Conservation (phyloP, 2,888 invertebrate genomes). For the Frankliniella fusca region DNA sequence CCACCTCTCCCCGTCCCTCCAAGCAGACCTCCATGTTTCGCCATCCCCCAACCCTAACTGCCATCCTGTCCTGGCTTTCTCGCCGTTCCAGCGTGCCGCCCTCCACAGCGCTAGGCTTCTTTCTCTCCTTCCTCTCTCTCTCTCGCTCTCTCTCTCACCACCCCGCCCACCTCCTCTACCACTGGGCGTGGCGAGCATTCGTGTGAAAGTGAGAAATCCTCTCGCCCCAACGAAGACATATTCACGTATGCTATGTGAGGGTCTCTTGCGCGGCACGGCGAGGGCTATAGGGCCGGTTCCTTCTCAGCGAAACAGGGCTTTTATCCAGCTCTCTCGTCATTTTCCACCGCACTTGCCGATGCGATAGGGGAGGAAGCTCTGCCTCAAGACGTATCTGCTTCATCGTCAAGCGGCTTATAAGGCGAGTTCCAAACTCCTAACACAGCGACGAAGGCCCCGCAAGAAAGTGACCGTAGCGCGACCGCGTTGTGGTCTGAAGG, state of each 20-base stretch:
- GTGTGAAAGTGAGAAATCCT: slow-evolving; percentile 24
- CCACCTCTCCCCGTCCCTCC: neutral
- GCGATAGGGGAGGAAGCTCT: neutral
- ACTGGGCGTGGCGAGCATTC: neutral
- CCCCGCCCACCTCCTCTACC: neutral
- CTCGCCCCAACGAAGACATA: slow-evolving; percentile 22
- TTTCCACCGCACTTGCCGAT: too few relatives aligned
- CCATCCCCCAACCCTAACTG: neutral
- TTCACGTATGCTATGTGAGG: slow-evolving; percentile 1
- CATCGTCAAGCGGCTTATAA: neutral
- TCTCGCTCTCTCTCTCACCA: neutral
- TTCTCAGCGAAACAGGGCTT: too few relatives aligned
- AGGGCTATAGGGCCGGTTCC: neutral
- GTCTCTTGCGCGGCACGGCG: neutral
- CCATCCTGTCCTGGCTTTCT: neutral
- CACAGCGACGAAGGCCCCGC: neutral
- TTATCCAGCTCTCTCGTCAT: too few relatives aligned
- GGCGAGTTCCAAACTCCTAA: neutral
- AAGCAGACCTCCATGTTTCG: neutral
- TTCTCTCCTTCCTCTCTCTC: neutral
- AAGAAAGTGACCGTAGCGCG: neutral
- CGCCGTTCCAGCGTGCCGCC: neutral
- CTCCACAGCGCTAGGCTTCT: neutral
- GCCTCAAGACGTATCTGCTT: neutral
- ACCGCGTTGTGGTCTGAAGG: neutral